phyloP scores from a whole-genome alignment of 2,888 invertebrate species.

The Iselma pallidipennis region DNA sequence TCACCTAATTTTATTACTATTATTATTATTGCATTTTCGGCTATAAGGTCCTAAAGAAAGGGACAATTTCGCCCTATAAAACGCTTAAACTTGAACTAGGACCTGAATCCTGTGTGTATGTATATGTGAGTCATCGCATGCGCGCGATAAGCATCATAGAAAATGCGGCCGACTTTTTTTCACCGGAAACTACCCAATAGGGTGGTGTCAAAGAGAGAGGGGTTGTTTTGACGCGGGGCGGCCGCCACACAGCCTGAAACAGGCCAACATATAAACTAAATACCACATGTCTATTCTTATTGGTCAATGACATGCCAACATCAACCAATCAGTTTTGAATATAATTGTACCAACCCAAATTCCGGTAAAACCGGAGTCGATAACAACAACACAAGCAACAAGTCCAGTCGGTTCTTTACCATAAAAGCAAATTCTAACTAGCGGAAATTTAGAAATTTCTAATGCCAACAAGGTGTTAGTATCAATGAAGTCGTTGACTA shows the following conservation, averaged over 20 bases:
- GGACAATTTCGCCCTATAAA: no score
- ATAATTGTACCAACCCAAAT: constrained; percentile 31
- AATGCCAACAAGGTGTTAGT: not conserved
- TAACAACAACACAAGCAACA: constrained; percentile 45
- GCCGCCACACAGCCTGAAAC: constrained; percentile 40
- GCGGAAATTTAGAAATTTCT: not conserved
- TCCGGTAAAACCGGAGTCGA: constrained; percentile 42
- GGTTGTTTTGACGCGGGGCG: constrained; percentile 25
- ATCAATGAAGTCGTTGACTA: not conserved
- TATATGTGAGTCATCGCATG: constrained; percentile 38
- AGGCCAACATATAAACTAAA: constrained; percentile 43
- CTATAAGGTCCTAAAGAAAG: no score
- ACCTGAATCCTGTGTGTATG: no score
- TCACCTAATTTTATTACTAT: no score
- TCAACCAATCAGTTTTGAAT: constrained; percentile 41
- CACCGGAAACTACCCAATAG: constrained; percentile 50
- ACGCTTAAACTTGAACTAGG: not conserved
- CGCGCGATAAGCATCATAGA: constrained; percentile 40
- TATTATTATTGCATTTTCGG: no score
- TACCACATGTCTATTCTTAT: constrained; percentile 34
- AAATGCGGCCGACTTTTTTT: constrained; percentile 41
- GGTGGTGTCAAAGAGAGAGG: constrained; percentile 39
- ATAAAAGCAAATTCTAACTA: constrained; percentile 20
- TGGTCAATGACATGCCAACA: constrained; percentile 46
- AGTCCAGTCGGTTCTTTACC: constrained; percentile 35